Evolutionary conservation across 2,113 vertebrate genomes (phyloP), one percentile per base, ranked within the genome.

Genomic region (Rostratula benghalensis): DNA sequence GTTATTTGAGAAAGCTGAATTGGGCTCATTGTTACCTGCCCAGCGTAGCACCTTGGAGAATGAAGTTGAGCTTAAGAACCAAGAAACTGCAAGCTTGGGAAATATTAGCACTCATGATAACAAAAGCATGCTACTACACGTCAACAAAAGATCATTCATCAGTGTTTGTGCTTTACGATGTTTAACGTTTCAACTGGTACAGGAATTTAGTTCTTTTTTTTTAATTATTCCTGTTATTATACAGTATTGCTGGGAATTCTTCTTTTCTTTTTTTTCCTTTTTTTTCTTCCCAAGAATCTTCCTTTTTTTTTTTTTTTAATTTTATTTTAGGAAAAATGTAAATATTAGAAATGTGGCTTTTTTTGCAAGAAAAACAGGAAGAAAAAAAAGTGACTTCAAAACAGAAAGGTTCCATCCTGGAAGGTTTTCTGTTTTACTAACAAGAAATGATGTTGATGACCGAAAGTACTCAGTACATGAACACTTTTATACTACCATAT

Each of bases 101-200:
- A 92, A 39, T n/a, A 16, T 1, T 24, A 39, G 8, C 9, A 12
- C n/a, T 83, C 23, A 5, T 35, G 46, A 8, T 9, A 59, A 24
- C 33, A 59, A 45, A 20, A 48, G 1, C 14, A 3, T 1, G 0
- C 54, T 61, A 11, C 35, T 61, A 8, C 10, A 9, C 35, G 54
- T 53, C 24, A 48, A n/a, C 19, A 65, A 43, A 76, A 76, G 63
- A 41, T 79, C 31, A 13, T 6, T 50, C 41, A 69, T 61, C 28
- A n/a, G 0, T n/a, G 15, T 37, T 86, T 74, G 16, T 17, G 8
- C 45, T 87, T 69, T 65, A 45, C 37, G 51, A 2, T 50, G 50
- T 60, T 73, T 60, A 31, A 48, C 27, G 50, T 90, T 76, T 82
- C 20, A 51, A 2, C 24, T 37, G 9, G 10, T 22, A 45, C 45